Percentiles rank a stretch among this genome's conserved stretches.
These are phyloP conservation scores for Nanorana parkeri DNA, from an alignment of 2,113 vertebrate species.

Conservation along the genomic window DNA sequence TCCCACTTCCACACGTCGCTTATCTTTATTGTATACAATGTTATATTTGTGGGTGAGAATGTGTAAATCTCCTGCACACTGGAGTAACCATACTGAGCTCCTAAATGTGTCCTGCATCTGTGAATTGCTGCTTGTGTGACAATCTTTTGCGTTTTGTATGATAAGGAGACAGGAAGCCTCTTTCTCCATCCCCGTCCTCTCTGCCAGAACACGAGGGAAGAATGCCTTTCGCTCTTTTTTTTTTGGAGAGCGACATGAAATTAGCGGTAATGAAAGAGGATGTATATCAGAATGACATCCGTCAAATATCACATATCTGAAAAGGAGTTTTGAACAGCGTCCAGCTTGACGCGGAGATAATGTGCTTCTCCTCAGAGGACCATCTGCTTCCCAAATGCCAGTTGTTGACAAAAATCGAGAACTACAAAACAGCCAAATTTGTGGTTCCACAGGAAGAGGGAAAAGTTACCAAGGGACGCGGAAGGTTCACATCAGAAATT, in stretches of 20 bases:
- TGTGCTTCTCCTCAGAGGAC: background rate
- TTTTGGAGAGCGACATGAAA: background rate
- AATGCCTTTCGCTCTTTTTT: background rate
- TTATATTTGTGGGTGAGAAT: no score
- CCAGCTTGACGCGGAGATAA: slow-evolving; percentile 22
- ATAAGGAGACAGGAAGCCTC: no score
- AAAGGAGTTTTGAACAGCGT: background rate
- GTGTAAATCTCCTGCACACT: no score
- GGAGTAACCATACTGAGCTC: no score
- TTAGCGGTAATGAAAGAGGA: background rate
- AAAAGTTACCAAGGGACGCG: background rate
- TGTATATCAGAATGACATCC: slow-evolving; percentile 26
- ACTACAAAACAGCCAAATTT: background rate
- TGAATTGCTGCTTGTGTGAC: no score
- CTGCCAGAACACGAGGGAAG: no score
- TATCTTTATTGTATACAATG: no score
- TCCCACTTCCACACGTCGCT: no score
- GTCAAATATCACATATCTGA: slow-evolving; percentile 37
- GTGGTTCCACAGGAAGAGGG: slow-evolving; percentile 20
- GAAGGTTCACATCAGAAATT: background rate
- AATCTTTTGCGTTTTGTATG: no score
- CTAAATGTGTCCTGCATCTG: no score
- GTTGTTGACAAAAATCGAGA: slow-evolving; percentile 7
- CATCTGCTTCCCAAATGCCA: slow-evolving; percentile 35
- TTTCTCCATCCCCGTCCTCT: no score